Conservation (phyloP, 2,797 vertebrate species). For the Phalanger gymnotis region DNA sequence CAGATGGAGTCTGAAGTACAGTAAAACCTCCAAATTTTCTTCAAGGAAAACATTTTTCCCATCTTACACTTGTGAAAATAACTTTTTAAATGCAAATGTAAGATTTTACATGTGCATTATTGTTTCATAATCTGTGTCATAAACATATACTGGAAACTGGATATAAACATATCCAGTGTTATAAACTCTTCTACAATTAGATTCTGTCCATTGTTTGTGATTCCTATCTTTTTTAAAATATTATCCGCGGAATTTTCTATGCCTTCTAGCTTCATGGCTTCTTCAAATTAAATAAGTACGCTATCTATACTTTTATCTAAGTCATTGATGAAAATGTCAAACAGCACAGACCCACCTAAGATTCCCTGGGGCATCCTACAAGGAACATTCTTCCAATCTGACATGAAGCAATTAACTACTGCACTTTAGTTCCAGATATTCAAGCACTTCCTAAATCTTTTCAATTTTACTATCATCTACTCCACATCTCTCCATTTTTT, state of each 20-base stretch:
- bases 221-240: not conserved
- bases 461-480: not conserved
- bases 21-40: not conserved
- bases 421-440: not conserved
- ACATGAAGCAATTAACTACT: not conserved
- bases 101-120: not conserved
- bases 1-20: not conserved
- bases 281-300: not conserved
- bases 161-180: too few species aligned
- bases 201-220: not conserved
- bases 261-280: not conserved
- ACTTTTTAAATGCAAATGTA: not conserved
- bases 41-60: not conserved
- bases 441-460: not conserved
- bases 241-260: not conserved
- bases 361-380: not conserved
- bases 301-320: not conserved
- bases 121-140: too few species aligned
- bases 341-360: not conserved
- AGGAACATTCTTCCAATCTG: not conserved
- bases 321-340: not conserved
- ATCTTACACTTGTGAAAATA: not conserved
- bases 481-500: not conserved
- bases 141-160: too few species aligned
- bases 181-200: not conserved